Evolutionary conservation across 2,113 vertebrate genomes (phyloP).

Genomic region (Microcebus murinus): DNA sequence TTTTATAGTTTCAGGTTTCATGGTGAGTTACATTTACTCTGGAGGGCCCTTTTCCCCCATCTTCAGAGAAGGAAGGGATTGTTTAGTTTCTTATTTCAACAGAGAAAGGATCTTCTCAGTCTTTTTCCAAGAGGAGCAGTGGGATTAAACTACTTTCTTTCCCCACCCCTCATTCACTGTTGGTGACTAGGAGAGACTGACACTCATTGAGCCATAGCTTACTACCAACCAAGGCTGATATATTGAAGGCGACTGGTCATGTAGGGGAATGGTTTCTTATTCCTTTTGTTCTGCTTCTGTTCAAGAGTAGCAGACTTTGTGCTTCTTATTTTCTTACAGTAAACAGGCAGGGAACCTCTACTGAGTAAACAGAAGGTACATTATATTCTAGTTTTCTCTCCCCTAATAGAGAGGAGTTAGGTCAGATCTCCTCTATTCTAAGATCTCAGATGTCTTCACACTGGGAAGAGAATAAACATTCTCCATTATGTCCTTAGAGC

Average conservation of each 20-base stretch:
- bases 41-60: neutral
- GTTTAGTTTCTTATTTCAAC: neutral
- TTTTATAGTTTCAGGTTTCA: neutral
- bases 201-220: neutral
- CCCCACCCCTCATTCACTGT: neutral
- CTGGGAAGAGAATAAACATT: neutral
- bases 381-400: neutral
- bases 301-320: neutral
- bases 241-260: neutral
- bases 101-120: neutral
- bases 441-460: neutral
- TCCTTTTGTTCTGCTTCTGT: neutral
- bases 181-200: neutral
- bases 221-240: neutral
- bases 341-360: neutral
- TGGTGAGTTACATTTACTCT: neutral
- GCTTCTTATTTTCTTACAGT: neutral
- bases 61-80: neutral
- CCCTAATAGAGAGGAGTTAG: neutral
- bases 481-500: neutral
- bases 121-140: neutral
- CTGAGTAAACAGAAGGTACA: neutral
- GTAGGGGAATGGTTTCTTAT: rapidly evolving
- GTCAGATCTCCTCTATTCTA: neutral
- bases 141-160: neutral